Evolutionary conservation across 1,140 invertebrate genomes (phyloP), one percentile per base, ranked within the genome.

Genomic region (Drosophila mauritiana): DNA sequence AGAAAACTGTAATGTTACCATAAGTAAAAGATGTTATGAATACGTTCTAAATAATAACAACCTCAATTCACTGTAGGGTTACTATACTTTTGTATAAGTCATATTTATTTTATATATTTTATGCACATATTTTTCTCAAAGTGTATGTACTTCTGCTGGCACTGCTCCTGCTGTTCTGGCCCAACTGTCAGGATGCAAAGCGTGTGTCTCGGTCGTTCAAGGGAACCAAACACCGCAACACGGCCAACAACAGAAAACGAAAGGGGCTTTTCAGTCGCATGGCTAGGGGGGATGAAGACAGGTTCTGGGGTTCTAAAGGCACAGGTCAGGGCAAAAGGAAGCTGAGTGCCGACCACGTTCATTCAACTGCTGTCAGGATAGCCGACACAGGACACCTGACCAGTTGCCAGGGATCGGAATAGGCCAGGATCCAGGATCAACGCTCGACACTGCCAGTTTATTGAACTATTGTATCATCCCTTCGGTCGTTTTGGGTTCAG

Each of bases 341-440:
- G 68, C 67, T 70, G 64, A 42, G 36, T 69, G 45, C 40, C n/a
- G 25, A 17, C 58, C 11, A 34, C 73, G 62, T 76, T 76, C 73
- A 25, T 76, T 76, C 53, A 77, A 77, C 73, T 77, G 74, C 49
- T 69, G 53, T 45, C 61, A 27, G 53, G 69, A 52, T 48, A 55
- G 37, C 34, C 27, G 51, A 55, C 22, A 42, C 34, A n/a, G 45
- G 57, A 54, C 55, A 69, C 57, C 56, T 80, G 69, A 61, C 53
- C 49, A 17, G 51, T 55, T 56, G 22, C 39, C 34, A 34, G 48
- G 77, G 34, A 46, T 34, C 34, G 20, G 37, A 42, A 51, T 78
- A 81, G 73, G 67, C 77, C 46, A 80, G 42, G 78, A 88, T 86
- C 78, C 46, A 80, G 49, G 83, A 88, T 86, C 82, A 88, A 82